Conservation (phyloP, 2,113 vertebrate species). For the Eleginops maclovinus region DNA sequence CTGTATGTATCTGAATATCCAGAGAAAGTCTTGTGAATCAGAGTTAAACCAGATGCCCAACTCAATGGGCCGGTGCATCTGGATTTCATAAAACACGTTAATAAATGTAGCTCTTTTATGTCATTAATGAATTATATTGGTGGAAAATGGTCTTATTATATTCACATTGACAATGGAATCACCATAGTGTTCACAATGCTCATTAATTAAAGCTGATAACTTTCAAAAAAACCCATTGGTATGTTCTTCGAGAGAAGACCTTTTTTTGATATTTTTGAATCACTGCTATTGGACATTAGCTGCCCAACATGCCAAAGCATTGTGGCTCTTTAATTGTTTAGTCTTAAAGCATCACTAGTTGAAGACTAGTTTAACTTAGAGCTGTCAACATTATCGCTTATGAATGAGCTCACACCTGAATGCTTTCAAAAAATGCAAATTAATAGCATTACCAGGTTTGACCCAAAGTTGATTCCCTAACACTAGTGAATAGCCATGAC, state of each 20-base stretch:
- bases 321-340: background rate
- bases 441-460: no score
- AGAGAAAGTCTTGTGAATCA: no score
- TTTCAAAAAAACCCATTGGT: background rate
- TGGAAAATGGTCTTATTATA: background rate
- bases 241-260: background rate
- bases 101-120: background rate
- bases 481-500: no score
- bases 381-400: no score
- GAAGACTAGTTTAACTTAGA: no score
- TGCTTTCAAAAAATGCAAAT: no score
- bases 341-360: background rate
- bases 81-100: background rate
- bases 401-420: no score
- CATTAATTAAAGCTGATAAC: conserved; percentile 19
- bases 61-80: background rate
- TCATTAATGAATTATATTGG: background rate
- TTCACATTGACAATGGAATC: background rate
- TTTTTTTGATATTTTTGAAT: background rate
- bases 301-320: background rate
- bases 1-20: background rate
- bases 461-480: no score
- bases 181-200: background rate
- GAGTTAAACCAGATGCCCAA: background rate
- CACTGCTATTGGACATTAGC: background rate